Evolutionary conservation across 35 echinoderm and acorn worm genomes (phyloP).

Genomic region (Chiridota heheva): DNA sequence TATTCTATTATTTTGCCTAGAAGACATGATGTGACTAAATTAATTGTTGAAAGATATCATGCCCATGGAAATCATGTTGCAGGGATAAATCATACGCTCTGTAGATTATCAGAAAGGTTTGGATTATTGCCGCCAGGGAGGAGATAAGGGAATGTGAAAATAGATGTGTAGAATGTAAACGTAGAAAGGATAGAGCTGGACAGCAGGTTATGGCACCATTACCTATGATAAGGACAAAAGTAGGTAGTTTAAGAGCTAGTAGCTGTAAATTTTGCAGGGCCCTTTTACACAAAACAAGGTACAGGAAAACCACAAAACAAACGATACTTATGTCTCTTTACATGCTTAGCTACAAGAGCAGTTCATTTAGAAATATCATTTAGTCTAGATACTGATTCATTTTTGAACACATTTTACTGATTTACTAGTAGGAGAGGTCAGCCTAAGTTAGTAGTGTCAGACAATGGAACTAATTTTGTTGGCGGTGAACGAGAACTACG

Average conservation of each 20-base stretch:
- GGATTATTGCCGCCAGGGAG: conserved; percentile 42
- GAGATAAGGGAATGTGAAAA: conserved; percentile 52
- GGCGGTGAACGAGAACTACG: conserved; percentile 40
- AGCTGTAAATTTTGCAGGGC: conserved; percentile 63
- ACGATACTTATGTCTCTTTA: conserved; percentile 60
- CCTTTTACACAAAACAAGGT: conserved; percentile 54
- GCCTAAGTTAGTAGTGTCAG: conserved; percentile 42
- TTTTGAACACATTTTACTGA: conserved; percentile 57
- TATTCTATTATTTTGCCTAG: conserved; percentile 42
- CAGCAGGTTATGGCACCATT: conserved; percentile 34
- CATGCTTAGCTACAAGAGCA: conserved; percentile 56
- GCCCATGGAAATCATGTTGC: conserved; percentile 37
- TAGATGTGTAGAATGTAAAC: conserved; percentile 27
- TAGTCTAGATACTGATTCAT: conserved; percentile 63
- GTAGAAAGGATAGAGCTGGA: conserved; percentile 30
- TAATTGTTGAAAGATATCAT: conserved; percentile 54
- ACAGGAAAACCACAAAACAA: conserved; percentile 29
- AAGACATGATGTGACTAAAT: conserved; percentile 32
- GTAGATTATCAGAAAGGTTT: conserved; percentile 16
- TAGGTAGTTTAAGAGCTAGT: conserved; percentile 12
- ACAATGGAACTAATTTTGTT: conserved; percentile 79
- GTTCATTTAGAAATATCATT: conserved; percentile 69
- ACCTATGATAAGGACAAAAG: neutral
- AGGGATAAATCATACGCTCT: conserved; percentile 26
- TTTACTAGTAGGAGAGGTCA: conserved; percentile 47